Percentiles rank a stretch among this genome's conserved stretches.
phyloP scores from a whole-genome alignment of 2,113 vertebrate genomes.

The Ariopsis seemanni region DNA sequence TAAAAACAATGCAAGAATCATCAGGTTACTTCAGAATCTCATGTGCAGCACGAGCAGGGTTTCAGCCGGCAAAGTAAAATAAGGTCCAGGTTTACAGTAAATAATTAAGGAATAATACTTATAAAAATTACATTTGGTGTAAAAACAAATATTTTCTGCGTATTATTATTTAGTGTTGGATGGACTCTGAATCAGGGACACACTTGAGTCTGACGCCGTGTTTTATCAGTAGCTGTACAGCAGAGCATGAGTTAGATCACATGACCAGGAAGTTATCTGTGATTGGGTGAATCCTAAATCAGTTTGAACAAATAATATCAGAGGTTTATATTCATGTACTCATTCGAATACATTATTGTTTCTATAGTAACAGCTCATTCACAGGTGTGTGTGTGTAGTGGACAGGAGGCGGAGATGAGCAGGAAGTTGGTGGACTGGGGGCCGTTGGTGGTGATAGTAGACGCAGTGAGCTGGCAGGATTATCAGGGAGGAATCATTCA shows the following conservation, averaged over 20 bases:
- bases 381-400: slow-evolving; percentile 61
- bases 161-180: neutral
- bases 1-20: neutral
- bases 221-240: neutral
- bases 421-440: slow-evolving; percentile 76
- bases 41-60: neutral
- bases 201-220: neutral
- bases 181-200: neutral
- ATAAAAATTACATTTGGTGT: neutral
- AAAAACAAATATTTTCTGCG: neutral
- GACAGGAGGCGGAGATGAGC: slow-evolving; percentile 83
- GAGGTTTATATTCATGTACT: neutral
- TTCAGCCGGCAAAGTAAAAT: neutral
- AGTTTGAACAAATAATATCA: neutral
- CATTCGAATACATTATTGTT: neutral
- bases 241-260: neutral
- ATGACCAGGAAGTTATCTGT: neutral
- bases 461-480: slow-evolving; percentile 94
- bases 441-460: slow-evolving; percentile 83
- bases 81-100: too few species aligned
- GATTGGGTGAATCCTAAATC: neutral
- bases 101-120: neutral
- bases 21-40: neutral
- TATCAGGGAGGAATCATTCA: slow-evolving; percentile 92
- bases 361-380: neutral